These are phyloP conservation scores for Labeo calbasu DNA, from an alignment of 2,797 vertebrate genomes.

Conservation along the genomic window DNA sequence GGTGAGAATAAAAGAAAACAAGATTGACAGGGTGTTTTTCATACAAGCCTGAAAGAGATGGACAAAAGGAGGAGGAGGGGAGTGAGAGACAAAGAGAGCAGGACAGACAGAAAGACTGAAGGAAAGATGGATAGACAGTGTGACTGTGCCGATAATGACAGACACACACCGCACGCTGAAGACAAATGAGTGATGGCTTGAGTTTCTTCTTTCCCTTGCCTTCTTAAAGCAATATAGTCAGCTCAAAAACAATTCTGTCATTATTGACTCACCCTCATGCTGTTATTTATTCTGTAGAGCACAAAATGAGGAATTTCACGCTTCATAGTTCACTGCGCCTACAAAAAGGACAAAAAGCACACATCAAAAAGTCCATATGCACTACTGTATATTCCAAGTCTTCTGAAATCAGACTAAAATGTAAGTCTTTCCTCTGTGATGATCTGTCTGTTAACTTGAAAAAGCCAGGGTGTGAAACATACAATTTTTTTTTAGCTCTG, in stretches of 20 bases:
- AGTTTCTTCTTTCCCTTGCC: slow-evolving; percentile 1
- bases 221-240: slow-evolving; percentile 11
- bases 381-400: neutral
- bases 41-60: slow-evolving; percentile 66
- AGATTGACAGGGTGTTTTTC: slow-evolving; percentile 73
- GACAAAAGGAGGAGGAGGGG: slow-evolving; percentile 45
- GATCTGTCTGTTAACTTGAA: neutral
- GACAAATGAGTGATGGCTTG: neutral
- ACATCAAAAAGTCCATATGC: neutral
- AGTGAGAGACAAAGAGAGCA: slow-evolving; percentile 56
- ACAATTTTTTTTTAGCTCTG: neutral
- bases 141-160: slow-evolving; percentile 20
- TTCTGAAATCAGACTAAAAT: neutral
- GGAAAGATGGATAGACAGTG: slow-evolving; percentile 37
- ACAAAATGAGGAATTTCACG: neutral
- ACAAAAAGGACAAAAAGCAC: neutral
- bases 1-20: slow-evolving; percentile 60
- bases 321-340: neutral
- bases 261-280: neutral
- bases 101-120: slow-evolving; percentile 55
- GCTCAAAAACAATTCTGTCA: neutral
- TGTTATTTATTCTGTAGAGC: neutral
- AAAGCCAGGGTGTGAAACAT: neutral
- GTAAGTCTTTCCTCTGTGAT: neutral
- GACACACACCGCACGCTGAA: neutral